Evolutionary conservation across 2,113 vertebrate genomes (phyloP).

Genomic region (Heterotilapia buettikoferi): DNA sequence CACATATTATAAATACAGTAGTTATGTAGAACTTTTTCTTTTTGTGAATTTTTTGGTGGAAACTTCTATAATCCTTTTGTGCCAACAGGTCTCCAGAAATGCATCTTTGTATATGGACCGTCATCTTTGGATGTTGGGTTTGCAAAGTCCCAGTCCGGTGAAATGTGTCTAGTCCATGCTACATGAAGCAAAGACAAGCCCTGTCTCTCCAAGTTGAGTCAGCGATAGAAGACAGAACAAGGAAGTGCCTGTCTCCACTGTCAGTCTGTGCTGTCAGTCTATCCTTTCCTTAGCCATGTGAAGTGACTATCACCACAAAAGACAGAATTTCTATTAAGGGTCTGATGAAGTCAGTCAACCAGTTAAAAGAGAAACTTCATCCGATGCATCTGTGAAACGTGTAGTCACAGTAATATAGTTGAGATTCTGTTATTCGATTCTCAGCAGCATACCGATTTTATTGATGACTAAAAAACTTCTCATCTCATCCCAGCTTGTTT

Average conservation of each 20-base stretch:
- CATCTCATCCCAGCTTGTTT: not conserved
- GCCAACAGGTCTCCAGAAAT: not conserved
- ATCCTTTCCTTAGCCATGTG: not conserved
- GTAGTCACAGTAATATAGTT: not conserved
- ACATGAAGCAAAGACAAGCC: slow-evolving; percentile 29
- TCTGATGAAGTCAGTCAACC: not conserved
- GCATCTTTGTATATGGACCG: not conserved
- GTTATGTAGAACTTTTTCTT: not conserved
- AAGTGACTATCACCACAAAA: slow-evolving; percentile 20
- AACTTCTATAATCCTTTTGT: not conserved
- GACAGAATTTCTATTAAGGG: not conserved
- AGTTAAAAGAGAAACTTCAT: not conserved
- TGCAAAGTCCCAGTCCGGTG: slow-evolving; percentile 34
- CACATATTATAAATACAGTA: not conserved
- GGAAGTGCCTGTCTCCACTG: slow-evolving; percentile 44
- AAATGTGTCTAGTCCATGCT: slow-evolving; percentile 33
- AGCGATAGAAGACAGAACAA: slow-evolving; percentile 18
- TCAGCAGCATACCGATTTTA: not conserved
- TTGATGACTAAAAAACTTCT: not conserved
- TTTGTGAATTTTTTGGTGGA: not conserved
- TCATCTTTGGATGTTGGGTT: slow-evolving; percentile 16
- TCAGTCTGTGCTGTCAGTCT: slow-evolving; percentile 40
- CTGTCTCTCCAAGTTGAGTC: slow-evolving; percentile 28
- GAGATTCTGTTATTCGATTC: not conserved
- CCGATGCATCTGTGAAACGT: not conserved